Base-by-base conservation (phyloP, 2,888 invertebrate species). In the Doris montereyensis region DNA sequence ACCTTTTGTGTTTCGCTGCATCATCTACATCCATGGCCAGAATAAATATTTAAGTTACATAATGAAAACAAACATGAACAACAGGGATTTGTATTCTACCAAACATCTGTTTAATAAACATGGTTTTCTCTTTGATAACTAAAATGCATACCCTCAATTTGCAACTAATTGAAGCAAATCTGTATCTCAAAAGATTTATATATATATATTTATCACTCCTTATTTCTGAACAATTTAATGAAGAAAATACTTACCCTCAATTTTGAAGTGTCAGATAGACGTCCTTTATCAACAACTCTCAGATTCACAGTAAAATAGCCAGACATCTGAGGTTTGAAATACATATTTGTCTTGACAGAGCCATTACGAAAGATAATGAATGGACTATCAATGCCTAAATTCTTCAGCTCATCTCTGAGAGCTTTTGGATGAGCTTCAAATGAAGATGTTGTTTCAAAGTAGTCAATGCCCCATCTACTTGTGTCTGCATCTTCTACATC, bases 291-390 rank as follows among this genome's bases (percentile, higher is more conserved):
- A 13, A 67, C 30, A 0, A 82, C 84, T 24, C 70, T 72, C 24
- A 85, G 58, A 34, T 74, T 71, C 68, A 87, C 84, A 32, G 82
- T 96, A 89, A 98, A 98, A 91, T 97, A 97, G 60, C 98, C 98
- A 90, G 97, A 97, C 98, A 97, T 97, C 77, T 96, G 96, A 86
- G 96, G 95, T 90, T 97, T 97, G 0, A 98, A 98, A 92, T 97
- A 97, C 89, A 98, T 97, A 92, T 98, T 97, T 2, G 98, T 93
- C 80, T 94, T 94, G 30, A 98, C 94, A 0, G 88, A 86, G 0
- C 90, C 90, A 80, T 88, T 88, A 8, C 81, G 79, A 76, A 85
- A 88, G 52, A 90, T 80, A 10, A 80, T 76, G 82, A 90, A 89
- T 8, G 89, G 87, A 24, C 79, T 70, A 52, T 82, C 5, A 41